phyloP scores from a whole-genome alignment of 2,113 vertebrate species.

The Osmerus mordax region DNA sequence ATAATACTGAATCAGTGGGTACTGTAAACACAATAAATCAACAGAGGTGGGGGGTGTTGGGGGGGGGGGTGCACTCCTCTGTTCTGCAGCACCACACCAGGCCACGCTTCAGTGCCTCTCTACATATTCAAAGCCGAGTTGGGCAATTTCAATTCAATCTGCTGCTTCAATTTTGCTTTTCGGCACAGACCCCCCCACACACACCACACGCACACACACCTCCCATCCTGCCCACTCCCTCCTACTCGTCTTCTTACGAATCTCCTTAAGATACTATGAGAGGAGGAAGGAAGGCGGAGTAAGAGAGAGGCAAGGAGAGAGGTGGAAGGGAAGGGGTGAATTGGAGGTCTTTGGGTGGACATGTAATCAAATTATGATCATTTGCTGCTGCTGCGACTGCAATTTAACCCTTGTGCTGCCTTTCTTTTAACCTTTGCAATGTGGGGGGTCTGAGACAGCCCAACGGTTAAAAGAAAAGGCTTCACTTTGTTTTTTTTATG shows the following conservation, averaged over 20 bases:
- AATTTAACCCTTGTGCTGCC: too few species aligned
- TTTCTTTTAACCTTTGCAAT: too few species aligned
- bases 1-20: slow-evolving; percentile 24
- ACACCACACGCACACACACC: background rate
- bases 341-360: background rate
- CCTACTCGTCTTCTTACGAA: background rate
- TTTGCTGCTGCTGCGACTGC: too few species aligned
- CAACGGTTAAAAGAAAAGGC: too few species aligned
- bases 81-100: slow-evolving; percentile 1
- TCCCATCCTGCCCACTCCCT: too few species aligned
- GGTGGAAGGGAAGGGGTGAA: background rate
- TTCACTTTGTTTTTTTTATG: too few species aligned
- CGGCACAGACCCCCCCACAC: background rate
- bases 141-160: slow-evolving; percentile 21
- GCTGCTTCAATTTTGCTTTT: background rate
- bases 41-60: background rate
- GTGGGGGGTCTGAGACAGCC: too few species aligned
- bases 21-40: slow-evolving; percentile 32
- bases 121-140: slow-evolving; percentile 14
- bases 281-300: background rate
- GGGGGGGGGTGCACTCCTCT: background rate
- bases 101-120: slow-evolving; percentile 10
- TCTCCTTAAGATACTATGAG: slow-evolving; percentile 1
- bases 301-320: background rate
- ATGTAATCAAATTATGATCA: background rate